Conservation (phyloP, 2,113 vertebrate species). For the Tetrax tetrax region DNA sequence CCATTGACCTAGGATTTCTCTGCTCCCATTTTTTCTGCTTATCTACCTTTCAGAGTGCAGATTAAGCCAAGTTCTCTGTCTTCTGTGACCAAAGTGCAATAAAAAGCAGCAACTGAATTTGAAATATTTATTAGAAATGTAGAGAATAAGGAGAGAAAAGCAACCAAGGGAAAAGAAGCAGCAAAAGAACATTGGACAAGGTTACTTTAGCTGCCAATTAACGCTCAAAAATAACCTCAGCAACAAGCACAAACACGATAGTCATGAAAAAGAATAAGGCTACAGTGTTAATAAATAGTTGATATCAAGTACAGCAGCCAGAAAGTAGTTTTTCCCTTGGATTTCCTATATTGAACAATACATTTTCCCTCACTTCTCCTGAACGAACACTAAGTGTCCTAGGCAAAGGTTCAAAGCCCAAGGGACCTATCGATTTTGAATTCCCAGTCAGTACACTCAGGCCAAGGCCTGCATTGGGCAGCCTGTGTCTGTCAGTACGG, state of each 20-base stretch:
- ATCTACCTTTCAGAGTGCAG: conserved; percentile 2
- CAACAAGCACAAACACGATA: conserved; percentile 21
- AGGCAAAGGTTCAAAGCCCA: not conserved
- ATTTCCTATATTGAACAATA: not conserved
- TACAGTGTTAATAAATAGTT: not conserved
- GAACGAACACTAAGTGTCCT: not conserved
- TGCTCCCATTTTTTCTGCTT: not conserved
- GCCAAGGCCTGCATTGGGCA: not conserved
- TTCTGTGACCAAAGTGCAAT: conserved; percentile 35
- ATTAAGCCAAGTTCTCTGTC: conserved; percentile 18
- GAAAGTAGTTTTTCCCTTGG: not conserved
- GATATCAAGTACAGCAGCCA: not conserved
- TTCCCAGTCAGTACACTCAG: not conserved
- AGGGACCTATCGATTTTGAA: not conserved
- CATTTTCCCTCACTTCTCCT: not conserved
- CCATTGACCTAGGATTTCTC: not conserved
- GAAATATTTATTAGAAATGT: conserved; percentile 58
- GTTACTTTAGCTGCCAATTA: conserved; percentile 58
- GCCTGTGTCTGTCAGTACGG: no score
- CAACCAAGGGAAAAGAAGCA: conserved; percentile 41
- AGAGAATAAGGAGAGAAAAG: conserved; percentile 28
- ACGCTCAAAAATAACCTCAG: conserved; percentile 40
- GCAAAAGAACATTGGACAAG: conserved; percentile 46
- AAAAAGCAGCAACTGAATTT: conserved; percentile 54
- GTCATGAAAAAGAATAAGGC: not conserved